Evolutionary conservation across 2,797 vertebrate species (phyloP).

Genomic region (Arrhamphus sclerolepis): DNA sequence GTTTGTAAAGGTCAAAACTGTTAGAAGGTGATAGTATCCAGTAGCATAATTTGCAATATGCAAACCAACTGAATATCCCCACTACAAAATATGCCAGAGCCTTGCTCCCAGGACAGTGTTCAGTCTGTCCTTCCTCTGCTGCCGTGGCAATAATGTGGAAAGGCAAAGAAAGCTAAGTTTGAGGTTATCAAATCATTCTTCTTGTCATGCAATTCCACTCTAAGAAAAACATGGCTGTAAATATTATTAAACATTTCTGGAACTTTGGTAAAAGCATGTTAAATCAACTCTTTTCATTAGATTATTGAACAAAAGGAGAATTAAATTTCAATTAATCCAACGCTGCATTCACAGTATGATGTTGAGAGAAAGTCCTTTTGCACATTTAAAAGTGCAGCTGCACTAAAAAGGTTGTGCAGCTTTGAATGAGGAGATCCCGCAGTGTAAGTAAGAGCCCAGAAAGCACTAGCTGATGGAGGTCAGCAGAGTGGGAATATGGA

Average conservation of each 20-base stretch:
- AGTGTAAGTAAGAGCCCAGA: slow-evolving; percentile 31
- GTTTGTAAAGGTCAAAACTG: not conserved
- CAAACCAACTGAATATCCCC: not conserved
- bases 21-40: too few species aligned
- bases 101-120: not conserved
- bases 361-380: not conserved
- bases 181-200: not conserved
- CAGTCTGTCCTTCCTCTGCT: not conserved
- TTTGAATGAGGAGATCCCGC: slow-evolving; percentile 25
- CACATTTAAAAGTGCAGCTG: slow-evolving; percentile 3
- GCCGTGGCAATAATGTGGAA: not conserved
- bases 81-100: not conserved
- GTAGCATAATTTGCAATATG: not conserved
- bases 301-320: too few species aligned
- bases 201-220: not conserved
- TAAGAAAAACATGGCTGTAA: not conserved
- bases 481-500: slow-evolving; percentile 48
- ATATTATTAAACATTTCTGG: not conserved
- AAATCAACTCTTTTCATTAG: too few species aligned
- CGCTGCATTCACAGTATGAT: not conserved
- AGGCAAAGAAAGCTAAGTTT: too few species aligned
- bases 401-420: slow-evolving; percentile 1
- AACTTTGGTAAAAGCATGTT: too few species aligned
- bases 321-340: not conserved
- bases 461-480: slow-evolving; percentile 43